A percentile compares a stretch with the other conserved stretches of the same genome.
Evolutionary conservation across 2,113 vertebrate genomes (phyloP).

Genomic region (Dasyurus viverrinus): DNA sequence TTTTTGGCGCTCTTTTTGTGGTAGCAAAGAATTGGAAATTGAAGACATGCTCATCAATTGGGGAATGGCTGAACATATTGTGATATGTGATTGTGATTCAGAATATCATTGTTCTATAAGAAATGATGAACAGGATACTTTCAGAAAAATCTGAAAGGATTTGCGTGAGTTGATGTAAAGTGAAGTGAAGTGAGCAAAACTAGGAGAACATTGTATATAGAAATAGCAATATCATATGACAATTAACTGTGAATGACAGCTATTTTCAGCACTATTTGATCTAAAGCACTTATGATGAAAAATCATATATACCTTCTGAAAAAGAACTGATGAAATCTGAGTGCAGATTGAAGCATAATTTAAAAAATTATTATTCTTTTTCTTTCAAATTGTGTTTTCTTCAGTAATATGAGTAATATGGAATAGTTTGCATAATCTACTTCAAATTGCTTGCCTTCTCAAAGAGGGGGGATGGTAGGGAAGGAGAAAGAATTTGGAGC

Average conservation of each 20-base stretch:
- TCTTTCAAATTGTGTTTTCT: neutral
- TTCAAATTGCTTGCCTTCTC: neutral
- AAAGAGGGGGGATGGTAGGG: neutral
- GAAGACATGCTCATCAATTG: neutral
- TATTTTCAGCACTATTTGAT: neutral
- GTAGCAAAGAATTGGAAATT: neutral
- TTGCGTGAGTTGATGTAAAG: neutral
- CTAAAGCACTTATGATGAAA: neutral
- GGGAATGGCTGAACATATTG: neutral
- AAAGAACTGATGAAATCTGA: neutral
- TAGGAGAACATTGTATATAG: neutral
- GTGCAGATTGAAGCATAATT: neutral
- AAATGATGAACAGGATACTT: no score
- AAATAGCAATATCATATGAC: neutral
- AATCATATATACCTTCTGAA: neutral
- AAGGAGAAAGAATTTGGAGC: neutral
- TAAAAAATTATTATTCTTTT: neutral
- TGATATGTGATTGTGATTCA: neutral
- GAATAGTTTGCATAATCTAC: neutral
- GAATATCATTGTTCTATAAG: neutral
- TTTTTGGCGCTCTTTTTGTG: neutral
- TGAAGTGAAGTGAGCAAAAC: neutral
- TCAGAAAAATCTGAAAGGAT: no score
- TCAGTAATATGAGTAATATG: neutral
- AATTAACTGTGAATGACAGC: neutral